Percentiles rank a stretch among this genome's conserved stretches.
Conservation (phyloP, 2,797 vertebrate species). For the Melanotaenia trifasciata region DNA sequence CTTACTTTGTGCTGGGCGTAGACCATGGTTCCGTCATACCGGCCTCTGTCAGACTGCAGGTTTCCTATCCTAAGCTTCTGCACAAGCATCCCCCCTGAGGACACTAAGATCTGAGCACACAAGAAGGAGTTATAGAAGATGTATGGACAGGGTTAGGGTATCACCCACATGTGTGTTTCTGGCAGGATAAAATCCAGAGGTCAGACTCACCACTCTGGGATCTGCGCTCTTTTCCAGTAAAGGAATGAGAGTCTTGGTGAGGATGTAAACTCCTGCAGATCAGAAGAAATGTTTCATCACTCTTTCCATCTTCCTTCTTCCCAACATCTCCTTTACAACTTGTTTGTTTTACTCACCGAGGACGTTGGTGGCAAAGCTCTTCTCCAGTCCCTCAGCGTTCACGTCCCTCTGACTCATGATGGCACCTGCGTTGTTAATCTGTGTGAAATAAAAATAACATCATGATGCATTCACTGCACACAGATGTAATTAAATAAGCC, state of each 20-base stretch:
- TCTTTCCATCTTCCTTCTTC: not conserved
- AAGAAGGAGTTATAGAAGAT: not conserved
- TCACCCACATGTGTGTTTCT: not conserved
- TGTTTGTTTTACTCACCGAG: constrained; percentile 74
- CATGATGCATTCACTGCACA: not conserved
- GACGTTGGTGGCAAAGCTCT: constrained; percentile 84
- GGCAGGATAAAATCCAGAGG: not conserved
- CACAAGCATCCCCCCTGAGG: constrained; percentile 86
- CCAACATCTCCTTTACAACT: not conserved
- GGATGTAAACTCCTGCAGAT: constrained; percentile 82
- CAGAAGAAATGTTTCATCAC: not conserved
- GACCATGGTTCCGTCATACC: constrained; percentile 84
- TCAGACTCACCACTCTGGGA: constrained; percentile 84
- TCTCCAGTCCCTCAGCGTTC: constrained; percentile 84
- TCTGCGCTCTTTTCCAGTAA: constrained; percentile 85
- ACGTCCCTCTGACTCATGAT: constrained; percentile 85
- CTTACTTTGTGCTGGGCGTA: constrained; percentile 87
- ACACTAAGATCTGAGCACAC: constrained; percentile 78
- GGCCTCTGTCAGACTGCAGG: constrained; percentile 83
- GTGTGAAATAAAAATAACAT: constrained; percentile 2
- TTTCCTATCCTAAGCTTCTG: constrained; percentile 86
- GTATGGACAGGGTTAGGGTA: not conserved
- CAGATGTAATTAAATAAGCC: not conserved
- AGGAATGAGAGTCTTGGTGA: constrained; percentile 84
- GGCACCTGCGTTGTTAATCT: constrained; percentile 86